Conservation (phyloP, 2,888 invertebrate species). For the Drosophila putrida region DNA sequence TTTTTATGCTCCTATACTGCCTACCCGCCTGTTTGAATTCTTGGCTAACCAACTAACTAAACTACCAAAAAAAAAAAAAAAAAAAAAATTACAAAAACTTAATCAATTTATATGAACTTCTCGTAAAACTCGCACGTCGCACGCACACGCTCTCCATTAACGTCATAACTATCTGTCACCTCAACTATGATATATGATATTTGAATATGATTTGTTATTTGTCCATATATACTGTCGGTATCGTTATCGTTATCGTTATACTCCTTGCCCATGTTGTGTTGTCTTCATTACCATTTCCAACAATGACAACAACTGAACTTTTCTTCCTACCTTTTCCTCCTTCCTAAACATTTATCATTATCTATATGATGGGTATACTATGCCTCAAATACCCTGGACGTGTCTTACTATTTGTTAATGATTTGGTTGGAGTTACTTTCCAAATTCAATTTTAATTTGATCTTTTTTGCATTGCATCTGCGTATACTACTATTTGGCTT, state of each 20-base stretch:
- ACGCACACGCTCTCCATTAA: constrained; percentile 20
- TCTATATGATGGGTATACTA: constrained; percentile 23
- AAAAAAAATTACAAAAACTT: constrained; percentile 5
- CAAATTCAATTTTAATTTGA: background rate
- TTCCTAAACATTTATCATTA: background rate
- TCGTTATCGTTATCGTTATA: constrained; percentile 20
- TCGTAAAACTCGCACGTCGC: constrained; percentile 38
- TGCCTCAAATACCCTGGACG: constrained; percentile 41
- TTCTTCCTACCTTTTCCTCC: background rate
- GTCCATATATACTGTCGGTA: background rate
- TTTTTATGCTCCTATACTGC: constrained; percentile 29
- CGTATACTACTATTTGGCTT: constrained; percentile 15
- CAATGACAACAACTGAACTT: constrained; percentile 1
- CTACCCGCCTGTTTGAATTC: constrained; percentile 22
- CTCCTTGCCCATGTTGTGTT: constrained; percentile 21
- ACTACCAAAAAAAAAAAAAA: constrained; percentile 9
- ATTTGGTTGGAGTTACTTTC: constrained; percentile 5
- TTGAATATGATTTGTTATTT: constrained; percentile 5
- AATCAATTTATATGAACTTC: constrained; percentile 2
- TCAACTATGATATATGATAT: constrained; percentile 2
- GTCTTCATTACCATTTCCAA: background rate
- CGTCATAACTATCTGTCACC: constrained; percentile 7
- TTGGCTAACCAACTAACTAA: constrained; percentile 25
- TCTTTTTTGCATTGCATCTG: constrained; percentile 8
- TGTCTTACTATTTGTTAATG: constrained; percentile 13